Percentiles rank a stretch among this genome's conserved stretches.
Evolutionary conservation across 1,140 invertebrate species (phyloP).

Genomic region (Drosophila nasuta): DNA sequence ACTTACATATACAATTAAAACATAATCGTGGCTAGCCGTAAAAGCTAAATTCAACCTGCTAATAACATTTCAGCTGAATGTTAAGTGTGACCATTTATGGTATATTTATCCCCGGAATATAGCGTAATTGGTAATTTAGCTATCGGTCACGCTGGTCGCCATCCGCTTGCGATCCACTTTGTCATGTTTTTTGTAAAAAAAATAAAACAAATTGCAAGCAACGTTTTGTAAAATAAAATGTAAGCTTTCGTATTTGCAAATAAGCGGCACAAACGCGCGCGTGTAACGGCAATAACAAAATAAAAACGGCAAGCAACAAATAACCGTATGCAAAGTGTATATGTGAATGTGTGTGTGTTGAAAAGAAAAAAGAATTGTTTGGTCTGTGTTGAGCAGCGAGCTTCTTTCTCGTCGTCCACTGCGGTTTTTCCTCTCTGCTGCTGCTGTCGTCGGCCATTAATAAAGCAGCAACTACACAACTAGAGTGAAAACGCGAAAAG

Average conservation of each 20-base stretch:
- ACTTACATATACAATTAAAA: too few species aligned
- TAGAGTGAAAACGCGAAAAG: constrained; percentile 41
- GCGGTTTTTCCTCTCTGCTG: constrained; percentile 34
- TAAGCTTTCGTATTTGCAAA: constrained; percentile 38
- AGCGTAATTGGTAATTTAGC: not conserved
- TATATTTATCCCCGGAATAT: constrained; percentile 5
- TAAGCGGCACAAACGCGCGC: constrained; percentile 40
- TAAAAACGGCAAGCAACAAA: constrained; percentile 14
- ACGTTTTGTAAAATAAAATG: constrained; percentile 54
- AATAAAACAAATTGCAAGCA: constrained; percentile 24
- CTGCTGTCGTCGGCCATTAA: constrained; percentile 46
- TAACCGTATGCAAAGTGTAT: not conserved
- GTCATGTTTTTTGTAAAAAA: constrained; percentile 49
- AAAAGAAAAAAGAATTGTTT: constrained; percentile 20
- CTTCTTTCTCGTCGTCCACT: constrained; percentile 12
- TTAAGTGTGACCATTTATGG: constrained; percentile 6
- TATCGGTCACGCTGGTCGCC: constrained; percentile 16
- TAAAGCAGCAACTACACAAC: constrained; percentile 48
- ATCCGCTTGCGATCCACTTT: constrained; percentile 43
- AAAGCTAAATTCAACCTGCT: not conserved
- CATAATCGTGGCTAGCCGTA: too few species aligned
- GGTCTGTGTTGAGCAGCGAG: not conserved
- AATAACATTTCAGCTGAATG: constrained; percentile 31
- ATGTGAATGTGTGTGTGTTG: too few species aligned
- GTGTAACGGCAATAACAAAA: not conserved